Evolutionary conservation across 2,113 vertebrate genomes (phyloP).

Genomic region (Hydrolagus affinis): DNA sequence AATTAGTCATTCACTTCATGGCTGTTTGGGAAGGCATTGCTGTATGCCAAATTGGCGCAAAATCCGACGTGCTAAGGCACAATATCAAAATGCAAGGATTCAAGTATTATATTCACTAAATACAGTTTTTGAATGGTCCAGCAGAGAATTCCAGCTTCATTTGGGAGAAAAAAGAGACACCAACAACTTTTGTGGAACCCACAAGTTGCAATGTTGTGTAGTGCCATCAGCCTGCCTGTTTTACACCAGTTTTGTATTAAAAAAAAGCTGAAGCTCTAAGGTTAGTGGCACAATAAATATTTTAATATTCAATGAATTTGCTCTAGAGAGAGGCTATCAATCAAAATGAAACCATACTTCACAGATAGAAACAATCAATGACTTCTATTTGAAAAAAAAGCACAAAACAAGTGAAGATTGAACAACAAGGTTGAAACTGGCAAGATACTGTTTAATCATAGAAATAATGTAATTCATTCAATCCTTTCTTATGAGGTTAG

Average conservation of each 20-base stretch:
- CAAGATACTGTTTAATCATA: not conserved
- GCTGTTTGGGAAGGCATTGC: no score
- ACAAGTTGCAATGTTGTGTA: no score
- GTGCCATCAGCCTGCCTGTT: not conserved
- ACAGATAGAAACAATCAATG: constrained; percentile 24
- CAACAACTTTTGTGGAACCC: no score
- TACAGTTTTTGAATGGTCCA: not conserved
- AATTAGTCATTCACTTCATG: no score
- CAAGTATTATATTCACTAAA: not conserved
- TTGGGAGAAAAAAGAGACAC: not conserved
- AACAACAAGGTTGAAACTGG: not conserved
- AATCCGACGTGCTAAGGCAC: no score
- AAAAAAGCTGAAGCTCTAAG: constrained; percentile 7
- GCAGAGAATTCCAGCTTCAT: not conserved
- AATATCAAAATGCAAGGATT: not conserved
- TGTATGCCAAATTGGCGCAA: no score
- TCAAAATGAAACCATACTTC: constrained; percentile 26
- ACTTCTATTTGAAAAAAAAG: not conserved
- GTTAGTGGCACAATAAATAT: constrained; percentile 13
- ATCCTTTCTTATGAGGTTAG: not conserved
- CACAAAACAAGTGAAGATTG: not conserved
- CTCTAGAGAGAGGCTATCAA: constrained; percentile 23
- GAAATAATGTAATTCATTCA: not conserved
- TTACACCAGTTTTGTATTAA: not conserved
- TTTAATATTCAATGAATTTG: constrained; percentile 32